phyloP scores from a whole-genome alignment of 2,113 vertebrate species.

The Nyctibius bracteatus region DNA sequence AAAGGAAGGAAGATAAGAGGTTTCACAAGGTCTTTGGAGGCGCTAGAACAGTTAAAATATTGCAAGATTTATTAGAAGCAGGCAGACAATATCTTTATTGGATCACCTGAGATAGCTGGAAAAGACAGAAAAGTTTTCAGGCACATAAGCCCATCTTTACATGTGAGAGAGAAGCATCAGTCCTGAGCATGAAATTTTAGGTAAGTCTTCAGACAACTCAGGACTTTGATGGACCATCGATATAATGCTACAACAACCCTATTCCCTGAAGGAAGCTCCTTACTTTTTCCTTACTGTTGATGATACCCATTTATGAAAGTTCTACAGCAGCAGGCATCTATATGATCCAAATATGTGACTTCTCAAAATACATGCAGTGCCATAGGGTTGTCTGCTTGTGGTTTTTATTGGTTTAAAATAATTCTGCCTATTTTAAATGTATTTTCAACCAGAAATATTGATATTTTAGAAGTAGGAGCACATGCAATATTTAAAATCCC shows the following conservation, averaged over 20 bases:
- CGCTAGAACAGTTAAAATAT: background rate
- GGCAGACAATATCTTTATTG: background rate
- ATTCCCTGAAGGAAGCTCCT: background rate
- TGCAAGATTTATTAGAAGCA: background rate
- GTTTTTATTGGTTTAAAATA: background rate
- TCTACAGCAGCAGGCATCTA: background rate
- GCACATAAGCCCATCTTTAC: background rate
- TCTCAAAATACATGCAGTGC: background rate
- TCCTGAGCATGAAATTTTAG: background rate
- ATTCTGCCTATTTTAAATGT: background rate
- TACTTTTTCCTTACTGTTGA: background rate
- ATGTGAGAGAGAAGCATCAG: background rate
- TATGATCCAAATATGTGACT: background rate
- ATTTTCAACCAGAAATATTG: background rate
- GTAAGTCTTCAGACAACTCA: background rate
- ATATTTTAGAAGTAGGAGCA: background rate
- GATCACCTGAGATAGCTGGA: background rate
- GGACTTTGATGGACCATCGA: background rate
- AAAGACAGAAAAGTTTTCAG: background rate
- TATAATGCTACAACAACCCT: background rate
- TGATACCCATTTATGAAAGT: background rate
- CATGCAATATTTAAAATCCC: background rate
- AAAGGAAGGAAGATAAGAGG: background rate
- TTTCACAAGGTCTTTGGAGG: background rate
- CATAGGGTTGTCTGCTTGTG: background rate